A percentile compares a stretch with the other conserved stretches of the same genome.
Conservation (phyloP, 2,888 invertebrate genomes). For the Apocheima hispidaria region DNA sequence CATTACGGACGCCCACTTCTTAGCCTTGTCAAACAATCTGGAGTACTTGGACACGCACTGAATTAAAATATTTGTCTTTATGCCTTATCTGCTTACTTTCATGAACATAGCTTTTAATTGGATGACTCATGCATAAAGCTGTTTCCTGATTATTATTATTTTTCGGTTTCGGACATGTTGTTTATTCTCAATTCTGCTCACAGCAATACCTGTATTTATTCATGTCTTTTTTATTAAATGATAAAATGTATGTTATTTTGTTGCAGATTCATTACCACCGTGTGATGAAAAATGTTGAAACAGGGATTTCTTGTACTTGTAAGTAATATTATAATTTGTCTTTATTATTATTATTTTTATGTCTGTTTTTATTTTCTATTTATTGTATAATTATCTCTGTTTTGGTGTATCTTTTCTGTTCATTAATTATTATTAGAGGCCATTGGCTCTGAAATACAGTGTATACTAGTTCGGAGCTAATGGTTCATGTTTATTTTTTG, state of each 20-base stretch:
- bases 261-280: slow-evolving; percentile 30
- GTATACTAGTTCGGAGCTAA: too few relatives aligned
- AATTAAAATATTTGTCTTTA: slow-evolving; percentile 40
- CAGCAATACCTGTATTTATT: neutral
- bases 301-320: slow-evolving; percentile 75
- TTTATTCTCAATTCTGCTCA: neutral
- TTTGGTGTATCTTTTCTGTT: too few relatives aligned
- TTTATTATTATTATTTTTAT: neutral
- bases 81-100: slow-evolving; percentile 41
- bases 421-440: too few relatives aligned
- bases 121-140: slow-evolving; percentile 53
- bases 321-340: slow-evolving; percentile 48
- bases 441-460: too few relatives aligned
- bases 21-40: slow-evolving; percentile 62
- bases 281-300: slow-evolving; percentile 81
- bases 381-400: too few relatives aligned
- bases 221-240: neutral
- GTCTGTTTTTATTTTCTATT: too few relatives aligned
- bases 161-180: neutral
- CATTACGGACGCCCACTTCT: slow-evolving; percentile 55
- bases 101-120: slow-evolving; percentile 31
- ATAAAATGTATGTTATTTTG: neutral
- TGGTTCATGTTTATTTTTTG: too few relatives aligned
- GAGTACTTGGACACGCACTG: slow-evolving; percentile 58
- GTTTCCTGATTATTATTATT: slow-evolving; percentile 13